Base-by-base conservation (phyloP, 2,797 vertebrate species). In the Phataginus tetradactyla region DNA sequence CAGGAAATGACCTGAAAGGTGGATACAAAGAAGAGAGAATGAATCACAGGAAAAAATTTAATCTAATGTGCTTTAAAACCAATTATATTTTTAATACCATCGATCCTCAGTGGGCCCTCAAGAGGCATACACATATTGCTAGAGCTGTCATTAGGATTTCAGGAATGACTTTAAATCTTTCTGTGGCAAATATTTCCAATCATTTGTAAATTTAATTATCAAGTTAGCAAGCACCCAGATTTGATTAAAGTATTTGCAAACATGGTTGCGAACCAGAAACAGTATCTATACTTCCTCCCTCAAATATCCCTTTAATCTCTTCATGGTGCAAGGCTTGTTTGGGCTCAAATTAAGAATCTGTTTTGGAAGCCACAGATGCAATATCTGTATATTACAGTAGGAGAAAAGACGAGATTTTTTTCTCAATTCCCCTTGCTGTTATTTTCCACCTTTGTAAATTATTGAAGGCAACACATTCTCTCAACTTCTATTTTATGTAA, bases 151-250 rank as follows among this genome's bases (percentile, higher is more conserved):
- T 96, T 98, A 97, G 51, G 53, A 98, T 98, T 98, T 93, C 96
- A 94, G 98, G 97, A 98, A 96, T 92, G 81, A 98, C 93, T 98
- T 98, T 96, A 98, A 97, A 97, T 96, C 53, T 98, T 98, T 98
- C 97, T 94, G 87, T 96, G 93, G 97, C 95, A 98, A 98, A 96
- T 97, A 97, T 98, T 98, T 98, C 53, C 97, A 98, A 98, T 95
- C 93, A 94, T 97, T 98, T 98, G 90, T 97, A 98, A 98, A 98
- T 98, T 98, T 98, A 98, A 98, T 98, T 98, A 97, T 96, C 78
- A 96, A 90, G 91, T 95, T 93, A 96, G 83, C 84, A 81, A 98
- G 86, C 63, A 95, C 79, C 64, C 45, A 61, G 83, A 77, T 95
- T 97, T 89, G 55, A 93, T 98, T 97, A 95, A 93, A n/a, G 2